Evolutionary conservation across 2,888 invertebrate species (phyloP).

Genomic region (Neoitamus cyanurus): DNA sequence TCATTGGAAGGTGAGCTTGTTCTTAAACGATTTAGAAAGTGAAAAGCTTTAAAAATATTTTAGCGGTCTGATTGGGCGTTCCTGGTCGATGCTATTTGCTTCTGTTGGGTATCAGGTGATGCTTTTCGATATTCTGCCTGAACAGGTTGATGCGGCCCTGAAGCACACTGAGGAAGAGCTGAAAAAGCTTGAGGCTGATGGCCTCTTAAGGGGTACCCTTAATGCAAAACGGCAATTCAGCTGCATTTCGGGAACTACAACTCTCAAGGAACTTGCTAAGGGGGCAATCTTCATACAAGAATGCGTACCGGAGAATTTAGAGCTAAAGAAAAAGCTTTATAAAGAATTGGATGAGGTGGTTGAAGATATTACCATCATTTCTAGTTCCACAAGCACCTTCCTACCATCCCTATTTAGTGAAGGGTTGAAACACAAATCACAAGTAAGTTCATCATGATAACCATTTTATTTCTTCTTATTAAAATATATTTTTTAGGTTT

Average conservation of each 20-base stretch:
- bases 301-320: conserved; percentile 91
- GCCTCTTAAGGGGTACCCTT: conserved; percentile 80
- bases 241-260: conserved; percentile 79
- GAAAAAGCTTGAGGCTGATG: conserved; percentile 75
- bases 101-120: conserved; percentile 89
- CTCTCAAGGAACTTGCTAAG: conserved; percentile 77
- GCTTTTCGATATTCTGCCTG: conserved; percentile 84
- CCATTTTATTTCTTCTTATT: background rate
- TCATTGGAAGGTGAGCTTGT: conserved; percentile 77
- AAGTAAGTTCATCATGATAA: conserved; percentile 64
- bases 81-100: conserved; percentile 98
- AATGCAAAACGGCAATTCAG: conserved; percentile 79
- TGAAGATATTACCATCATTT: conserved; percentile 81
- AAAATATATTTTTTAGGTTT: conserved; percentile 55
- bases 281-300: conserved; percentile 89
- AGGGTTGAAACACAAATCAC: conserved; percentile 76
- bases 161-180: conserved; percentile 80
- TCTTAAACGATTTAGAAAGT: background rate
- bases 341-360: conserved; percentile 80
- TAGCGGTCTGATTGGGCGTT: conserved; percentile 95
- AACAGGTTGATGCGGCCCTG: conserved; percentile 80
- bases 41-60: conserved; percentile 52
- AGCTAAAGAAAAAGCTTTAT: conserved; percentile 85
- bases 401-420: conserved; percentile 89
- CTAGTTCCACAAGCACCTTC: conserved; percentile 94